Evolutionary conservation across 2,113 vertebrate species (phyloP).

Genomic region (Chlamydotis undulata): DNA sequence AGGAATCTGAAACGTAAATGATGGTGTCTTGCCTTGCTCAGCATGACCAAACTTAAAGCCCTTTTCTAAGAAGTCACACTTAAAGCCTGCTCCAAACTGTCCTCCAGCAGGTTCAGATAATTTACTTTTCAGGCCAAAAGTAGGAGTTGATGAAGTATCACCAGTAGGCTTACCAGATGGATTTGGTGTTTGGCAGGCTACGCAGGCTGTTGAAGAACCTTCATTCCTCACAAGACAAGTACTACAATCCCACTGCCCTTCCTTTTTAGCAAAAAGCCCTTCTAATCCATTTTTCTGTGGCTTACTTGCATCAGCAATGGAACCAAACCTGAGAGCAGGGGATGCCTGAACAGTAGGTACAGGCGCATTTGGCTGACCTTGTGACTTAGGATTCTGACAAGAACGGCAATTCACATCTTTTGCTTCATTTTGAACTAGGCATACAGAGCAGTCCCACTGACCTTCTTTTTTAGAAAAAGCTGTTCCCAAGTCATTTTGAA

Average conservation of each 20-base stretch:
- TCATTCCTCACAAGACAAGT: conserved; percentile 82
- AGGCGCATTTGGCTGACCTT: not conserved
- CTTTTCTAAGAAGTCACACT: conserved; percentile 73
- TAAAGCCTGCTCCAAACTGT: conserved; percentile 78
- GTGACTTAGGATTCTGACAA: conserved; percentile 74
- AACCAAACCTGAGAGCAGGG: not conserved
- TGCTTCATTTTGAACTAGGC: conserved; percentile 79
- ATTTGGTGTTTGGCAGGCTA: conserved; percentile 78
- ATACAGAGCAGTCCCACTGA: conserved; percentile 82
- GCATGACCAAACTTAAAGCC: conserved; percentile 83
- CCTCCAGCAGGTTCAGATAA: conserved; percentile 70
- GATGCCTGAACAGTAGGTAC: not conserved
- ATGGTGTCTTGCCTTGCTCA: conserved; percentile 73
- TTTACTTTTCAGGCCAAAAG: conserved; percentile 74
- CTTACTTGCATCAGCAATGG: conserved; percentile 23
- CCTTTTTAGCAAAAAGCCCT: conserved; percentile 80
- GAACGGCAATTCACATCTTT: conserved; percentile 70
- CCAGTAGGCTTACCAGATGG: conserved; percentile 69
- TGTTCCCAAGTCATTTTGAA: conserved; percentile 58
- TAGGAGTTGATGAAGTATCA: conserved; percentile 67
- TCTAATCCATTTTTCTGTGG: conserved; percentile 71
- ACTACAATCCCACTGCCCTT: conserved; percentile 86
- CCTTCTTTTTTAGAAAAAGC: conserved; percentile 71
- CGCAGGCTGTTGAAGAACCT: conserved; percentile 71
- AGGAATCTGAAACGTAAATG: conserved; percentile 80